phyloP scores from a whole-genome alignment of 1,140 invertebrate genomes.

The Leptoteleia sp. region DNA sequence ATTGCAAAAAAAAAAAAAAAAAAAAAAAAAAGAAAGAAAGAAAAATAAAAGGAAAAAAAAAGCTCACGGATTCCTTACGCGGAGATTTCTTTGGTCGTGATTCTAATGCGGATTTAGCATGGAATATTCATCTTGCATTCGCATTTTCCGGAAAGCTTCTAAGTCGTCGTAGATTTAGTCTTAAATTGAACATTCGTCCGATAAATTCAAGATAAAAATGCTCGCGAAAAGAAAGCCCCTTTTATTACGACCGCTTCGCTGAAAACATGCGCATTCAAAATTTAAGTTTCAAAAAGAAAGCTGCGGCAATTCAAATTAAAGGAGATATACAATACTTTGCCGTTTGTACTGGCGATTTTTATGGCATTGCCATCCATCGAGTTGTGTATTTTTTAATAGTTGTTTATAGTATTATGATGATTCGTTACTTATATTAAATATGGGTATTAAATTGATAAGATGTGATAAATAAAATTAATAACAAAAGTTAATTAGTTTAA shows the following conservation, averaged over 20 bases:
- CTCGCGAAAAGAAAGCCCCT: constrained; percentile 26
- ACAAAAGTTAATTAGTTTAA: no score
- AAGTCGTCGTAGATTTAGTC: constrained; percentile 47
- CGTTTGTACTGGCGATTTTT: no score
- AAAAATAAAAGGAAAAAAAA: no score
- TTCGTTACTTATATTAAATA: no score
- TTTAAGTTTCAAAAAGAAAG: constrained; percentile 20
- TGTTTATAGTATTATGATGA: no score
- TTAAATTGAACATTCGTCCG: constrained; percentile 48
- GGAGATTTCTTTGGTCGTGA: constrained; percentile 70
- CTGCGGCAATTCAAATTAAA: constrained; percentile 17
- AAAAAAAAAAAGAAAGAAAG: no score
- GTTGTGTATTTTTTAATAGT: no score
- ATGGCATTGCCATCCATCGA: no score
- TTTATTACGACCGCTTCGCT: constrained; percentile 39
- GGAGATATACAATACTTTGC: background rate
- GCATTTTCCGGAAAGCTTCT: constrained; percentile 51
- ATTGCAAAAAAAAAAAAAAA: no score
- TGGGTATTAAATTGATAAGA: no score
- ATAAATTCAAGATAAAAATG: constrained; percentile 52
- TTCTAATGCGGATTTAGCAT: constrained; percentile 74
- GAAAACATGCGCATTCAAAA: constrained; percentile 40
- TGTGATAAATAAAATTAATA: no score
- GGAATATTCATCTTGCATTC: constrained; percentile 78
- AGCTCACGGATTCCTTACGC: constrained; percentile 29